phyloP scores from a whole-genome alignment of 2,888 invertebrate genomes.

The Electrophaes corylata region DNA sequence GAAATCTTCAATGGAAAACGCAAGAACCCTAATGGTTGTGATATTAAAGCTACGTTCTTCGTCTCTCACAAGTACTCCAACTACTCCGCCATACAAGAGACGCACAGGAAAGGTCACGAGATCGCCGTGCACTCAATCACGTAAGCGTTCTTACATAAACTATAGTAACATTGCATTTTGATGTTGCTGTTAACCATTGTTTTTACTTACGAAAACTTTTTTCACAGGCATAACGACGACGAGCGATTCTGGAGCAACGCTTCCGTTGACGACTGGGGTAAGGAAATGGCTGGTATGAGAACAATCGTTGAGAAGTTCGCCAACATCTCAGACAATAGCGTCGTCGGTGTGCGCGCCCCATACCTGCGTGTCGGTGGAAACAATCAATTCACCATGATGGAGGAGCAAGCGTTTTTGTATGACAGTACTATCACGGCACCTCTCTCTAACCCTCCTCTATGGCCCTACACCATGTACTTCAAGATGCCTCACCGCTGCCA shows the following conservation, averaged over 20 bases:
- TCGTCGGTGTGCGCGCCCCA: conserved; percentile 95
- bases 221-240: conserved; percentile 92
- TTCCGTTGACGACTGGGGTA: conserved; percentile 96
- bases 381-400: conserved; percentile 99
- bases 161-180: conserved; percentile 7
- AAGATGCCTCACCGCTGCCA: conserved; percentile 97
- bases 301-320: conserved; percentile 95
- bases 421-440: conserved; percentile 98
- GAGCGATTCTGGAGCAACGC: conserved; percentile 97
- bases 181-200: neutral
- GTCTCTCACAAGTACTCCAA: conserved; percentile 97
- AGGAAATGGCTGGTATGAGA: conserved; percentile 97
- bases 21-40: conserved; percentile 96
- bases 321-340: conserved; percentile 95
- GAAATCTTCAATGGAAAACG: conserved; percentile 95
- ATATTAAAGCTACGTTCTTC: conserved; percentile 96
- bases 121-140: conserved; percentile 97
- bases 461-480: conserved; percentile 99
- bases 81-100: conserved; percentile 96
- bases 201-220: conserved; percentile 18
- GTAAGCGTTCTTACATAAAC: conserved; percentile 81
- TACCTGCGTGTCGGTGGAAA: conserved; percentile 96
- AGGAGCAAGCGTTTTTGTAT: conserved; percentile 96
- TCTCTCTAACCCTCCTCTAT: conserved; percentile 94
- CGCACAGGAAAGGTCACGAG: conserved; percentile 95